A percentile compares a stretch with the other conserved stretches of the same genome.
phyloP scores from a whole-genome alignment of 1,140 invertebrate genomes.

The Neodiprion lecontei region DNA sequence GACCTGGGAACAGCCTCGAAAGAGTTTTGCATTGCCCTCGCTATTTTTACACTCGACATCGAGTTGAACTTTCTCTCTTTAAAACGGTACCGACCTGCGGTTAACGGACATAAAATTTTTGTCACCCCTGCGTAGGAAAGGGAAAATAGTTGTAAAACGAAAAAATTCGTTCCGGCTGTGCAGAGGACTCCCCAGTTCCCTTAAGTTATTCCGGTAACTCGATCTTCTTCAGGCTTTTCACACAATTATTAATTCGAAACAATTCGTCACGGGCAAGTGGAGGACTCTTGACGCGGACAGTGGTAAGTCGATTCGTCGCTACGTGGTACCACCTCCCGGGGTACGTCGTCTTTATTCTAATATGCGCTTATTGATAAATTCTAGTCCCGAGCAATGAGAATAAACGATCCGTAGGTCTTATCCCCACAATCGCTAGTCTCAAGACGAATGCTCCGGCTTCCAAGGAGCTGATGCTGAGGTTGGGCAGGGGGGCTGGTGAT shows the following conservation, averaged over 20 bases:
- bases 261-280: background rate
- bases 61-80: background rate
- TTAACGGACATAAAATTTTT: background rate
- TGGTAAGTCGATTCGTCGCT: slow-evolving; percentile 13
- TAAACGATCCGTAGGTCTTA: background rate
- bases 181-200: background rate
- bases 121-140: background rate
- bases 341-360: background rate
- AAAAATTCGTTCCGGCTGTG: too few relatives aligned
- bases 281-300: background rate
- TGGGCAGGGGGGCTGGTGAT: slow-evolving; percentile 57
- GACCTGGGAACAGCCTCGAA: background rate
- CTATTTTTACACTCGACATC: background rate
- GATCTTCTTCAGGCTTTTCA: background rate
- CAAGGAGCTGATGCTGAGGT: slow-evolving; percentile 22
- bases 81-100: background rate
- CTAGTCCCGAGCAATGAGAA: slow-evolving; percentile 29
- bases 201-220: background rate
- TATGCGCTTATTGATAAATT: slow-evolving; percentile 39
- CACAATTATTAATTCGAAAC: slow-evolving; percentile 10
- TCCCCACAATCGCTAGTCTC: slow-evolving; percentile 13
- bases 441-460: slow-evolving; percentile 29
- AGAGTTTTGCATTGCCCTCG: background rate
- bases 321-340: slow-evolving; percentile 14
- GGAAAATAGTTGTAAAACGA: too few relatives aligned